Conservation (phyloP, 2,888 invertebrate genomes). For the Erebia ligea region DNA sequence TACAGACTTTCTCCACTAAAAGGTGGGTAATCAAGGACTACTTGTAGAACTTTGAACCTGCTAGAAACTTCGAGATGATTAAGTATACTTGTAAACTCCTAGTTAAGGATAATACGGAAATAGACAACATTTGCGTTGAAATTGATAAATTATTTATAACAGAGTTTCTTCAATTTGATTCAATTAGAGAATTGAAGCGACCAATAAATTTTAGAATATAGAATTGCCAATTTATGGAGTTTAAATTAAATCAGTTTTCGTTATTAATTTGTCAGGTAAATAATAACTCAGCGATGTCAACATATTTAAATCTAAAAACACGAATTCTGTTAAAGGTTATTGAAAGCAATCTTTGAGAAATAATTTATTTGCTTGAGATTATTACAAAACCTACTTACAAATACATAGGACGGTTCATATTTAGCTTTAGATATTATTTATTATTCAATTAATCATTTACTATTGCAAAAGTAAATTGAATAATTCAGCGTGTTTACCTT, state of each 20-base stretch:
- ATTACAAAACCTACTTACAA: conserved; percentile 5
- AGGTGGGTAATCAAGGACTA: conserved; percentile 3
- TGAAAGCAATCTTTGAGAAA: conserved; percentile 12
- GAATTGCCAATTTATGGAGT: neutral
- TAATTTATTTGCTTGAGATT: neutral
- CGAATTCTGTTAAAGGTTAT: neutral
- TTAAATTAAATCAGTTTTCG: neutral
- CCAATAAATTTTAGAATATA: neutral
- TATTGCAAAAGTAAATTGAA: conserved; percentile 8
- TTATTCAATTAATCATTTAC: neutral
- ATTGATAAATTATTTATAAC: neutral
- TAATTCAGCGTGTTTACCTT: conserved; percentile 27
- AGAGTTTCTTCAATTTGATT: neutral
- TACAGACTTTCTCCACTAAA: conserved; percentile 20
- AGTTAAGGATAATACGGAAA: neutral
- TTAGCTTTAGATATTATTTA: neutral
- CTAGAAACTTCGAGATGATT: neutral
- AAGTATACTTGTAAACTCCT: neutral
- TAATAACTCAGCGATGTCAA: neutral
- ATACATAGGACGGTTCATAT: neutral
- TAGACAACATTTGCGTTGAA: neutral
- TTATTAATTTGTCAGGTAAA: neutral
- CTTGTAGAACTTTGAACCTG: conserved; percentile 1
- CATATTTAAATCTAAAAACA: conserved; percentile 3
- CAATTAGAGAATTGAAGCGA: neutral